phyloP scores from a whole-genome alignment of 2,888 invertebrate species.

The Chelonus formosanus region DNA sequence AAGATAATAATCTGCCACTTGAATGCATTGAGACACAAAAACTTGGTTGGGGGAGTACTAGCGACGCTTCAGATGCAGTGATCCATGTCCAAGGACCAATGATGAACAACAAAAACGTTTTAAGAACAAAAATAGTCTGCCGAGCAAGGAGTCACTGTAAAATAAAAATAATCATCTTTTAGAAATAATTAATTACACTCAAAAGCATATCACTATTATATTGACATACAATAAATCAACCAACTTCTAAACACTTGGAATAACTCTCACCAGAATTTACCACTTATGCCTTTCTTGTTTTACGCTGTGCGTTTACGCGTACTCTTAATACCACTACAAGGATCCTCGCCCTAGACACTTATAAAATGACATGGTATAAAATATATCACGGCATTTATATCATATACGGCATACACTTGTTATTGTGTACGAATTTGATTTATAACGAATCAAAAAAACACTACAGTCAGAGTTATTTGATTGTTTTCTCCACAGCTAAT shows the following conservation, averaged over 20 bases:
- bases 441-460: too few relatives aligned
- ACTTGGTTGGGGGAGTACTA: conserved; percentile 1
- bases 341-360: conserved; percentile 17
- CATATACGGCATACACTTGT: background rate
- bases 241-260: too few relatives aligned
- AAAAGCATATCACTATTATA: too few relatives aligned
- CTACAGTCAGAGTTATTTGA: too few relatives aligned
- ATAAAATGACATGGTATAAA: too few relatives aligned
- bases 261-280: background rate
- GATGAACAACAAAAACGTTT: conserved; percentile 7
- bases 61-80: conserved; percentile 11
- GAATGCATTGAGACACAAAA: too few relatives aligned
- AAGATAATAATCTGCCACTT: too few relatives aligned
- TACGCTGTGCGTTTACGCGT: conserved; percentile 30
- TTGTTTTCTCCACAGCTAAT: too few relatives aligned
- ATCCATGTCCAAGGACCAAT: conserved; percentile 13
- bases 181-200: background rate
- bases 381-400: background rate
- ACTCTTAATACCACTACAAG: conserved; percentile 23
- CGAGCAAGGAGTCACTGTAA: background rate
- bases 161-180: too few relatives aligned
- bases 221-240: too few relatives aligned
- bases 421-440: background rate
- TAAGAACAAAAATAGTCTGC: background rate
- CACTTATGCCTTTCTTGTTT: conserved; percentile 14